phyloP scores from a whole-genome alignment of 2,797 vertebrate genomes.

The Tokudaia muenninki region DNA sequence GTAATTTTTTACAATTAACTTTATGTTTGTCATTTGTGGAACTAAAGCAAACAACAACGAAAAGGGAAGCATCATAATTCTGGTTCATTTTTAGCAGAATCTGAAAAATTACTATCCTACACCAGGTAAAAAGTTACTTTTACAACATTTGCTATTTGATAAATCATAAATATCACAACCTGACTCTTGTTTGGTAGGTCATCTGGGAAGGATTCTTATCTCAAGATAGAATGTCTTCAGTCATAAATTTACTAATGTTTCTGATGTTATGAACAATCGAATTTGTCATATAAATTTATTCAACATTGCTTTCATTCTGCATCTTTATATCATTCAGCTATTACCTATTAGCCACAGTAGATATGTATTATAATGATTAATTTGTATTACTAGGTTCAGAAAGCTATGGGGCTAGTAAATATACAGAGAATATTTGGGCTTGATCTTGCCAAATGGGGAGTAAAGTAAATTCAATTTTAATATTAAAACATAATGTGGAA shows the following conservation, averaged over 20 bases:
- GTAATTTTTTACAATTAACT: slow-evolving; percentile 24
- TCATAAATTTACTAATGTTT: slow-evolving; percentile 7
- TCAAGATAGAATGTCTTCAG: neutral
- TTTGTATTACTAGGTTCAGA: neutral
- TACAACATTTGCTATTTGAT: neutral
- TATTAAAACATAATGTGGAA: neutral
- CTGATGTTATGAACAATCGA: neutral
- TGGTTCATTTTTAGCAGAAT: slow-evolving; percentile 13
- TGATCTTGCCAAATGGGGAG: neutral
- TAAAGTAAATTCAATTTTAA: slow-evolving; percentile 19
- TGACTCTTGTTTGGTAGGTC: neutral
- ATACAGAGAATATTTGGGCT: neutral
- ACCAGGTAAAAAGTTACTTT: slow-evolving; percentile 67
- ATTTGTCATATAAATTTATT: neutral
- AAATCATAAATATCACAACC: neutral
- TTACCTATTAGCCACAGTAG: neutral
- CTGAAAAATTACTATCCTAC: neutral
- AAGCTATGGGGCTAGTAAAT: neutral
- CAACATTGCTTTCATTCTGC: neutral
- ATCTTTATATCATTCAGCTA: neutral
- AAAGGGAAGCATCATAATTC: neutral
- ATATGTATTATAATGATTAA: neutral
- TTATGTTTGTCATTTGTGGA: slow-evolving; percentile 43
- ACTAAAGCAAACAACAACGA: slow-evolving; percentile 19
- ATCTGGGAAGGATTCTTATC: neutral